Evolutionary conservation across 2,113 vertebrate genomes (phyloP).

Genomic region (Montifringilla adamsi): DNA sequence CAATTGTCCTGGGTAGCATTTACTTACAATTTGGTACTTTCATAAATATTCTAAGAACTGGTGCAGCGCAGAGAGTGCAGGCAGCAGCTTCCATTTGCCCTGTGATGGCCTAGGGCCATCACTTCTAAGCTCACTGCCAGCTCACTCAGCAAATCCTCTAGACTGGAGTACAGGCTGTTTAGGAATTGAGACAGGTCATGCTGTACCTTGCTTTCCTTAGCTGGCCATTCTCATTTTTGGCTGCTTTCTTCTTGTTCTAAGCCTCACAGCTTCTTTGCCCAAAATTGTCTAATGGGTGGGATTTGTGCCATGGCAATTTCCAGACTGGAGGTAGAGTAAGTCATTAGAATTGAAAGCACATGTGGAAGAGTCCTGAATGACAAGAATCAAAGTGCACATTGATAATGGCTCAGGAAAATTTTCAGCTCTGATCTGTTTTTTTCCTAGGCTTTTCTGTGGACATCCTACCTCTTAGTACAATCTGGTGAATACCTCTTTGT

Average conservation of each 20-base stretch:
- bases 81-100: conserved; percentile 12
- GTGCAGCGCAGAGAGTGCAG: background rate
- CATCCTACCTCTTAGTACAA: background rate
- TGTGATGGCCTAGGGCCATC: background rate
- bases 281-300: background rate
- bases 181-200: background rate
- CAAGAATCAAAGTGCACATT: background rate
- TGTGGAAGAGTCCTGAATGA: background rate
- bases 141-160: background rate
- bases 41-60: conserved; percentile 14
- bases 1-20: background rate
- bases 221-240: background rate
- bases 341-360: background rate
- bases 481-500: background rate
- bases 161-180: background rate
- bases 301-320: background rate
- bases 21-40: background rate
- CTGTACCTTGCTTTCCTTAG: conserved; percentile 10
- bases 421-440: background rate
- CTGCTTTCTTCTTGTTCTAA: background rate
- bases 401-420: background rate
- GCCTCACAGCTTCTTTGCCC: background rate
- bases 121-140: background rate
- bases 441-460: background rate
- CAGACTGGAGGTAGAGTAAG: background rate